Base-by-base conservation (phyloP, 1,140 invertebrate species). In the Drosophila tropicalis region DNA sequence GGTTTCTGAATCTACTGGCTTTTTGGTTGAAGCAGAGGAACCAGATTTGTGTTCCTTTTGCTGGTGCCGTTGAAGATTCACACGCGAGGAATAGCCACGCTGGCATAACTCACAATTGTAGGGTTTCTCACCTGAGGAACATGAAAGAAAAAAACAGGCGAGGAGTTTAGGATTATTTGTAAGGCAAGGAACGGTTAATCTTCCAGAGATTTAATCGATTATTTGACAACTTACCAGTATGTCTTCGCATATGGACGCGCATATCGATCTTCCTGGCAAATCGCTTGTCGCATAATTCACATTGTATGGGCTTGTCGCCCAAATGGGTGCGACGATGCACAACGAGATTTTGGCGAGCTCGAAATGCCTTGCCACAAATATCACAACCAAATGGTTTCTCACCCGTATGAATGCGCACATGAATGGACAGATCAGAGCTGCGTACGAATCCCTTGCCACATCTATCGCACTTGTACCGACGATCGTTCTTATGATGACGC, bases 401-500 rank as follows among this genome's bases (percentile, higher is more conserved):
- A 2, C 90, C 91, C 2, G 91, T 91, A 2, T 92, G 91, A 13
- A 91, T 79, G 0, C 91, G 75, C 39, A 80, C 71, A 32, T 92
- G 91, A 10, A 94, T 93, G 22, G 93, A 93, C 62, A 94, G 75
- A 91, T 94, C 94, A 32, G 94, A 94, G 34, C 93, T 93, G 22
- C 92, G 81, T 75, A 94, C 91, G 67, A 93, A 93, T 10, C 87
- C 93, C 64, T 94, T 93, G 17, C 93, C 93, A 70, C 94, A 94
- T 44, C 94, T 92, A 2, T 92, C 93, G 76, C 94, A 94, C n/a
- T 93, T 86, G 93, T 94, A 92, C 3, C 96, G 96, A 62, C 96
- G 95, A 85, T 96, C 96, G 5, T 95, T 95, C 13, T 96, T 96
- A 90, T 97, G 96, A 81, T 94, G 93, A 9, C 93, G 84, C 80